phyloP scores from a whole-genome alignment of 2,113 vertebrate species.

The Epinephelus cyanopodus region DNA sequence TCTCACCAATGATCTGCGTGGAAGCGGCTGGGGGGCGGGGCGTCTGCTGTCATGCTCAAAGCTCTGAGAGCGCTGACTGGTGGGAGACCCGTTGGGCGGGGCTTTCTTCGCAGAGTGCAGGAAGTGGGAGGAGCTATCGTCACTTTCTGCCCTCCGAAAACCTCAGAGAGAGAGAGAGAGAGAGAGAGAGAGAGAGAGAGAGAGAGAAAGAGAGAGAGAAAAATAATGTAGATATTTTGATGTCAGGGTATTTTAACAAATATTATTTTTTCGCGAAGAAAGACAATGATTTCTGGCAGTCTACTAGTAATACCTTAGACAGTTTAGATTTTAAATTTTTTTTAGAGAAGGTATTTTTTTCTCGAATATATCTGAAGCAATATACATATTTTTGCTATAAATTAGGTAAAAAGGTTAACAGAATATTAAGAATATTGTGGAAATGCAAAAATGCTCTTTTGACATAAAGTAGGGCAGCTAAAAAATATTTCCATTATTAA shows the following conservation, averaged over 20 bases:
- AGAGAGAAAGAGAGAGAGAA: background rate
- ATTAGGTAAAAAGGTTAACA: background rate
- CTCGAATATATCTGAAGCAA: too few species aligned
- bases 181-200: background rate
- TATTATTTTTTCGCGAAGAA: too few species aligned
- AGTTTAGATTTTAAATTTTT: background rate
- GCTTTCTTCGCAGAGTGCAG: constrained; percentile 36
- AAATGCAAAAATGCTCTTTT: background rate
- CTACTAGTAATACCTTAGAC: background rate
- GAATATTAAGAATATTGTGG: background rate
- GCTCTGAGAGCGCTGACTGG: constrained; percentile 71
- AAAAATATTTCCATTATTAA: background rate
- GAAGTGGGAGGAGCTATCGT: constrained; percentile 56
- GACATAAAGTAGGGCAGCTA: background rate
- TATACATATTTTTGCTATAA: too few species aligned
- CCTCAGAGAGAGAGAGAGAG: constrained; percentile 34
- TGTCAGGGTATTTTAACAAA: background rate
- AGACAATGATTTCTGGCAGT: background rate
- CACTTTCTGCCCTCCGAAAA: constrained; percentile 71
- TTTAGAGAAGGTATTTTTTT: too few species aligned
- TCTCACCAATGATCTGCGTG: constrained; percentile 76
- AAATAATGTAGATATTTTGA: background rate
- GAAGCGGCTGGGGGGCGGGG: constrained; percentile 70
- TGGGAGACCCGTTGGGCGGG: constrained; percentile 51
- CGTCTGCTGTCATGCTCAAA: constrained; percentile 64